Percentiles rank a stretch among this genome's conserved stretches.
Conservation (phyloP, 2,113 vertebrate genomes). For the Clarias gariepinus region DNA sequence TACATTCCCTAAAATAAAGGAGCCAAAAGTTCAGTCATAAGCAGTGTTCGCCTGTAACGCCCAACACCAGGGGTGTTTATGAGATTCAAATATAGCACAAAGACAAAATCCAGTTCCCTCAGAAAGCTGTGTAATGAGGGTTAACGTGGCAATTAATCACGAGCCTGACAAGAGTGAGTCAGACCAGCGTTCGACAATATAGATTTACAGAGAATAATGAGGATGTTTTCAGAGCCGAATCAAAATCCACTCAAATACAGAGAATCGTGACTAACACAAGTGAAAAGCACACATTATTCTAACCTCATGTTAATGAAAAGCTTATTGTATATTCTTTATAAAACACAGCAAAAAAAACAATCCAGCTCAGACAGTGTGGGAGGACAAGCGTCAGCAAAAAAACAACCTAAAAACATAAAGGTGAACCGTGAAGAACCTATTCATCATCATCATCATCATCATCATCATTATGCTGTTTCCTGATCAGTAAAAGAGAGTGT, state of each 20-base stretch:
- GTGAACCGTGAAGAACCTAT: background rate
- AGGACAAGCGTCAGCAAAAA: background rate
- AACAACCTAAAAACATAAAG: background rate
- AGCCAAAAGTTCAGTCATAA: background rate
- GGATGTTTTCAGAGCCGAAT: constrained; percentile 11
- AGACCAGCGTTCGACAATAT: background rate
- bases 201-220: constrained; percentile 2
- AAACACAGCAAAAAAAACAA: background rate
- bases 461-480: too few relatives aligned
- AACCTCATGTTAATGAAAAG: background rate
- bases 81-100: background rate
- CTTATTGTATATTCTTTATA: background rate
- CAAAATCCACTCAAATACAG: background rate
- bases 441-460: background rate
- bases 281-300: background rate
- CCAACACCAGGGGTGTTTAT: background rate
- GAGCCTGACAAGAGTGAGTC: background rate
- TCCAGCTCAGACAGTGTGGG: background rate
- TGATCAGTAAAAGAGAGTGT: too few relatives aligned
- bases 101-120: background rate
- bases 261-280: background rate
- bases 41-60: background rate
- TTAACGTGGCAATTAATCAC: constrained; percentile 21
- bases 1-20: background rate
- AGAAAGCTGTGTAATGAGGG: background rate